Evolutionary conservation across 2,113 vertebrate genomes (phyloP), one percentile per base, ranked within the genome.

Genomic region (Amphiprion ocellaris): DNA sequence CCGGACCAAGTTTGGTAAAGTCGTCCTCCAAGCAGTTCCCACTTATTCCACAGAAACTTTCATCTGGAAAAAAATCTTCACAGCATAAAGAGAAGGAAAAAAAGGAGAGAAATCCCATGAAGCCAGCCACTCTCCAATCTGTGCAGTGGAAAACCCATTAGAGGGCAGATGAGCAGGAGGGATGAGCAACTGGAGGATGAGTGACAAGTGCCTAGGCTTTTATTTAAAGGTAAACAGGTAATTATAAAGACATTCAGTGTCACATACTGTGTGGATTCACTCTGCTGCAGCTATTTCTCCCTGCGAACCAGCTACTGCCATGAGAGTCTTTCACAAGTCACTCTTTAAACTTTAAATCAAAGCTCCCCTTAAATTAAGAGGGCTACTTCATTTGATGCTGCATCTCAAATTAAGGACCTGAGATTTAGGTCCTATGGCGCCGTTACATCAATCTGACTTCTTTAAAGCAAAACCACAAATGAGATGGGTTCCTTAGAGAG

Each of bases 11-110:
- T 80, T 79, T 83, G 70, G 72, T 81, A 23, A 79, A 79, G 55
- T 33, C 55, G n/a, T 11, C 19, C 50, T 83, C 71, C 58, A 85
- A 86, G 87, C n/a, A 28, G 65, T 81, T 80, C 69, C 70, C 19
- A 10, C 56, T 89, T 87, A 84, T 92, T 93, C 90, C 82, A 89
- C 89, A 83, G 90, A 93, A 90, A 79, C 53, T 15, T 91, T 90
- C 50, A 90, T 89, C 78, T 93, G 91, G 91, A 94, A 95, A 94
- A 92, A 88, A 87, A 70, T 82, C 74, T 89, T 88, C 86, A 90
- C 39, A 47, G 83, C 70, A 86, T 87, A 33, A 67, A 19, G 77
- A 73, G 79, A 71, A 16, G 30, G 74, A 54, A 84, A 77, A 83
- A 82, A 80, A 82, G 61, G 41, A 66, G 59, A 66, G 78, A 71